Evolutionary conservation across 1,140 invertebrate species (phyloP), one percentile per base, ranked within the genome.

Genomic region (Archivesica marissinica): DNA sequence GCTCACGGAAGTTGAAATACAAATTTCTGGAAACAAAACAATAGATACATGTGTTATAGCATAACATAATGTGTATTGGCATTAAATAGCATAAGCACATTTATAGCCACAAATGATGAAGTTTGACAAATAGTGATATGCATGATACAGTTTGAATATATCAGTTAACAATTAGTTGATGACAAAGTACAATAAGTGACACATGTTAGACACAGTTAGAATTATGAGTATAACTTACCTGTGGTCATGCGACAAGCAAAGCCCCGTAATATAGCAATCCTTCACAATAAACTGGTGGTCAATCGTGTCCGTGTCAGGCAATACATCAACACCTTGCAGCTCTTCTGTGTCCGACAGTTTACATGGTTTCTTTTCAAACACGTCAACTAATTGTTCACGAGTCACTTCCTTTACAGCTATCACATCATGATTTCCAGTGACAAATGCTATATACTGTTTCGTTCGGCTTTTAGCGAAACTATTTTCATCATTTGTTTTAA

Each of bases 231-330:
- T 64, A 64, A 20, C 41, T 66, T 68, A 79, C 77, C 77, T 79
- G 0, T 79, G 59, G 38, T 79, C 77, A 44, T 66, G 56, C 23
- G 77, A 64, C 23, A 79, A 28, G 33, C 56, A 33, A 30, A 79
- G 15, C 17, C 77, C 77, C 33, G 77, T 79, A 17, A 79, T 79
- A 23, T 79, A 79, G 28, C 56, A 64, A 50, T 79, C 38, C 56
- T 79, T 66, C 1, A 76, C 20, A 23, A 15, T 1, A 33, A 76
- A 56, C 7, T 1, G 23, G 47, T 76, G 38, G 28, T 59, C 35
- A 20, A 59, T 56, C 25, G 23, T 38, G 13, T 59, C 54, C 6
- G 39, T n/a, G 0, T 9, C 15, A 20, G 47, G 30, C 3, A 3
- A 2, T 17, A 0, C 6, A 4, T 1, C 39, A 47, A 28, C 39